These are phyloP conservation scores for Microctonus brassicae DNA, from an alignment of 2,888 invertebrate species.

Conservation along the genomic window DNA sequence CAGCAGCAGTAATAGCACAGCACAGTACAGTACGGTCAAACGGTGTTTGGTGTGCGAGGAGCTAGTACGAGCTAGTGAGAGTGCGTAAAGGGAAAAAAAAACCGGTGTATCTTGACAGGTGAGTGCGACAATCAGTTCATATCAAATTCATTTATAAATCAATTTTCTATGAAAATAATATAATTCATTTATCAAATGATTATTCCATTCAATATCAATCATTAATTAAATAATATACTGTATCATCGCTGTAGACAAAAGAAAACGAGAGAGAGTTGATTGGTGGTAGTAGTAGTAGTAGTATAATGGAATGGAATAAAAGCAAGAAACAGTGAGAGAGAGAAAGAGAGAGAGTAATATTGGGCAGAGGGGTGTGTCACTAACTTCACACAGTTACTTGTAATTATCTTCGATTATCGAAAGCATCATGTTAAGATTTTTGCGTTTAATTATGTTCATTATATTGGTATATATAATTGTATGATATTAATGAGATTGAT, in stretches of 20 bases:
- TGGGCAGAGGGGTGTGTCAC: conserved; percentile 53
- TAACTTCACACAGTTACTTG: conserved; percentile 32
- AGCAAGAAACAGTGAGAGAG: not conserved
- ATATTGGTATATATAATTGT: not conserved
- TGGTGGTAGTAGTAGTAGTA: not conserved
- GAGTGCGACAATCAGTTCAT: conserved; percentile 22
- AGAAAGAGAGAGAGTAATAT: conserved; percentile 49
- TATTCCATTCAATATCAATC: not conserved
- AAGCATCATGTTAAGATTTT: not conserved
- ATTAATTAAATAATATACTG: not conserved
- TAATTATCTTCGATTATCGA: too few relatives aligned
- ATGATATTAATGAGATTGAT: too few relatives aligned
- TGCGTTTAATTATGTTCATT: not conserved
- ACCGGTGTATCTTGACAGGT: conserved; percentile 41
- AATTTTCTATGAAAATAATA: not conserved
- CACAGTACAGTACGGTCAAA: conserved; percentile 45
- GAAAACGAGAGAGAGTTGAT: not conserved
- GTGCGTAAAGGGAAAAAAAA: conserved; percentile 21
- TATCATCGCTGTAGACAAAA: not conserved
- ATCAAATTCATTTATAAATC: not conserved
- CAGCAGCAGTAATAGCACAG: not conserved
- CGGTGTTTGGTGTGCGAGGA: conserved; percentile 44
- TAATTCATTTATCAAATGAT: not conserved
- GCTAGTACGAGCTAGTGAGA: conserved; percentile 23
- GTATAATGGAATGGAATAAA: not conserved